Base-by-base conservation (phyloP, 92 coral and sea anemone species). In the Porites cylindrica region DNA sequence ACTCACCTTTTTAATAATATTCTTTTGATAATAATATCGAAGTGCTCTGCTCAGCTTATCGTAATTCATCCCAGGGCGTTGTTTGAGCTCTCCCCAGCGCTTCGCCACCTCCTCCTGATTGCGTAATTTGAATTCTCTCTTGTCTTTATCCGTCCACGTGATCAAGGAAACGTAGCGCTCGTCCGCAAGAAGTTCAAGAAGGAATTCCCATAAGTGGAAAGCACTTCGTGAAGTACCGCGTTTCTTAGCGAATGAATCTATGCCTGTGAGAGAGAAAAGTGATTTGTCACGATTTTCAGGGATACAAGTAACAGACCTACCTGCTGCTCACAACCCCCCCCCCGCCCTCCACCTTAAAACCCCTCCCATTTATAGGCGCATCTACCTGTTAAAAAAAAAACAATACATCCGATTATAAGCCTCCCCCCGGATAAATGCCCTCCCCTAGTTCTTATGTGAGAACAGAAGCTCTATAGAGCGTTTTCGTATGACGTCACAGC, bases 31-130 rank as follows among this genome's bases (percentile, higher is more conserved):
- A 74, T 97, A 97, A 85, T 97, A 97, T 38, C 99, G 81, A 23
- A 97, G 84, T 1, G 99, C 98, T 12, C 99, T 92, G 76, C 97
- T 92, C 23, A 97, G 59, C 82, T 95, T 95, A 82, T 95, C 96
- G 54, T 97, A 95, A 76, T 97, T 93, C 99, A 97, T 95, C 12
- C 93, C 95, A 38, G 99, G 99, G 66, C 98, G 77, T 54, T 91
- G 97, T 75, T 97, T 97, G 51, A 97, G 82, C 68, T 90, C 88
- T 32, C 99, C 99, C 99, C 99, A 97, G 53, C 98, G 90, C 54
- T 92, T 95, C 12, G 99, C 99, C 8, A 94, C 94, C 83, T 97
- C 99, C 59, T 95, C 99, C 70, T 94, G 98, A 60, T 97, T 94
- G 23, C 93, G 91, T 16, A 97, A 85, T 64, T 92, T 92, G 79